A percentile compares a stretch with the other conserved stretches of the same genome.
Evolutionary conservation across 2,113 vertebrate genomes (phyloP).

Genomic region (Thalassarche chlororhynchos): DNA sequence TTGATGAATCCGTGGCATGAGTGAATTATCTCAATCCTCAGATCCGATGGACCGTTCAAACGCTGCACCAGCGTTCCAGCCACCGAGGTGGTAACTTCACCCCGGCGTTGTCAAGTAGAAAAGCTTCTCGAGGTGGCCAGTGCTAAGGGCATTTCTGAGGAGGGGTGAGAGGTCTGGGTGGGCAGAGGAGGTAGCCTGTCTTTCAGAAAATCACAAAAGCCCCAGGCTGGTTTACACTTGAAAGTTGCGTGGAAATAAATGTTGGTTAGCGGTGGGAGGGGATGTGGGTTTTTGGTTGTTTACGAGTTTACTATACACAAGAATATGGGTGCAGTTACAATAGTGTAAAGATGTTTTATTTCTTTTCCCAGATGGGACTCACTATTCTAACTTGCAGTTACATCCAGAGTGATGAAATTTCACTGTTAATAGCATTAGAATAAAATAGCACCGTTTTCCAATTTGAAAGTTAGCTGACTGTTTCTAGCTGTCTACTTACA

Average conservation of each 20-base stretch:
- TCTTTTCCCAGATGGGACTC: background rate
- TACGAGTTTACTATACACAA: background rate
- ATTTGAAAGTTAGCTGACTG: background rate
- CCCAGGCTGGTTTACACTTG: background rate
- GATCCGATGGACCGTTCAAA: background rate
- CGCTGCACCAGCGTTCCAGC: background rate
- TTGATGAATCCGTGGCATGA: background rate
- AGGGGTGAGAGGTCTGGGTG: background rate
- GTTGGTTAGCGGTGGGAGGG: background rate
- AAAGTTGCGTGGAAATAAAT: background rate
- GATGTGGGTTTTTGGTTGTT: background rate
- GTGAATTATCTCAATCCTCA: background rate
- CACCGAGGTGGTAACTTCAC: background rate
- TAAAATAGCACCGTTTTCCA: background rate
- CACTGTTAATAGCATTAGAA: background rate
- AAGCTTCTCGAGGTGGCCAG: background rate
- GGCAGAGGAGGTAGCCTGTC: background rate
- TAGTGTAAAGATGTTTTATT: background rate
- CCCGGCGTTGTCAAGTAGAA: background rate
- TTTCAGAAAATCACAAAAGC: background rate
- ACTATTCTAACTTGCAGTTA: background rate
- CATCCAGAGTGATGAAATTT: background rate
- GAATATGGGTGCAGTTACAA: background rate
- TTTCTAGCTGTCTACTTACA: background rate
- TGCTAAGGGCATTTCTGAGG: background rate